phyloP scores from a whole-genome alignment of 2,888 invertebrate species.

The Acleris sparsana region DNA sequence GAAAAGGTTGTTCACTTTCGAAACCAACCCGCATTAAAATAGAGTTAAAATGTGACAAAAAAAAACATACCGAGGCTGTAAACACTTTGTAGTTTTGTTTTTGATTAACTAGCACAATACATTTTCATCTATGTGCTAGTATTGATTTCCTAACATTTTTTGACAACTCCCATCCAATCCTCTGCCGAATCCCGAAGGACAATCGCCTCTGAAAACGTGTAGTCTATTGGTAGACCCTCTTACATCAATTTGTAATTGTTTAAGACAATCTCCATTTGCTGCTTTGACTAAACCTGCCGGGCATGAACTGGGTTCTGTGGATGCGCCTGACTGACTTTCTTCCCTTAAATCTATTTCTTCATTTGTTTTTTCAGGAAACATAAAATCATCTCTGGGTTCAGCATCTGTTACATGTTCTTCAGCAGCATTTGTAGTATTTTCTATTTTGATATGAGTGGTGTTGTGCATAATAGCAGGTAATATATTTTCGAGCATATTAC shows the following conservation, averaged over 20 bases:
- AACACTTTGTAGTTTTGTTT: no score
- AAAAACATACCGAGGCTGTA: no score
- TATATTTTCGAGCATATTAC: constrained; percentile 15
- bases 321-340: not conserved
- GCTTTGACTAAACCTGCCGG: constrained; percentile 11
- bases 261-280: constrained; percentile 13
- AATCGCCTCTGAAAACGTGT: not conserved
- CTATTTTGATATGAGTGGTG: constrained; percentile 3
- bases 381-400: not conserved
- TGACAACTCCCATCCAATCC: constrained; percentile 22
- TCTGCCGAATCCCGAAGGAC: constrained; percentile 6
- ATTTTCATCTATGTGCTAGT: no score
- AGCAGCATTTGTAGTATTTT: not conserved
- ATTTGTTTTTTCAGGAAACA: not conserved
- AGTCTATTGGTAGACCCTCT: not conserved
- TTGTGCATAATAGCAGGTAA: constrained; percentile 11
- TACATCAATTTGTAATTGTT: constrained; percentile 8
- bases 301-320: not conserved
- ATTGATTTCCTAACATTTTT: not conserved
- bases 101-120: no score
- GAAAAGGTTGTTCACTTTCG: no score
- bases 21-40: no score
- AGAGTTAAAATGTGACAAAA: no score
- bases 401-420: constrained; percentile 2
- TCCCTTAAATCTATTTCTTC: constrained; percentile 5